Base-by-base conservation (phyloP, 2,888 invertebrate genomes). In the Noctua fimbriata region DNA sequence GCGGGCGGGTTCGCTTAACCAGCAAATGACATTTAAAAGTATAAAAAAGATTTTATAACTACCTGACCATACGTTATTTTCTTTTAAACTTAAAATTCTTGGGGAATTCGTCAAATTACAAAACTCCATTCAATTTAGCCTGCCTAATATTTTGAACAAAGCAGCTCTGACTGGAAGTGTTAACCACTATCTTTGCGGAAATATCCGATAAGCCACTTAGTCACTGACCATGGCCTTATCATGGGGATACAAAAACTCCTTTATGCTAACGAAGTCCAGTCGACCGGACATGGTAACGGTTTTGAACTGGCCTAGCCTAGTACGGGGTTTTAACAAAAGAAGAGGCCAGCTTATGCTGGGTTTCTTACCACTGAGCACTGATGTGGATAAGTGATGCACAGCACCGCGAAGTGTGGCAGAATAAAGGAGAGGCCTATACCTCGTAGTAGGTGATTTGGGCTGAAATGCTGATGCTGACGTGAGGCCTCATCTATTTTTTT, bases 111-210 rank as follows among this genome's bases (percentile, higher is more conserved):
- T 1, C 3, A n/a, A n/a, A 66, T n/a, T 41, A 66, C 14, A 41
- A 44, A 67, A 16, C 66, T 44, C 18, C 14, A 44, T 14, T 32
- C 14, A 41, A 52, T 52, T n/a, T 52, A 9, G 65, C 16, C n/a
- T 12, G 6, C 28, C 32, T 52, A 44, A 18, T 47, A 14, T n/a
- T 44, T 32, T 66, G 6, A 67, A 47, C 41, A 67, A 73, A 67
- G 21, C 16, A 7, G 32, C 6, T 14, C 55, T 44, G 28, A 24
- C 16, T 63, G 63, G 60, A 69, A 28, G 69, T 69, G 41, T 52
- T 28, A 65, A 67, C 36, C 73, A 41, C 52, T 82, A 78, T 82
- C 66, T 60, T 70, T 66, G 14, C 69, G 77, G 78, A 74, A 74
- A 36, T 73, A 66, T 49, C 36, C 14, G 72, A 84, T 81, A 78